A percentile compares a stretch with the other conserved stretches of the same genome.
Conservation (phyloP, 2,888 invertebrate species). For the Hypena proboscidalis region DNA sequence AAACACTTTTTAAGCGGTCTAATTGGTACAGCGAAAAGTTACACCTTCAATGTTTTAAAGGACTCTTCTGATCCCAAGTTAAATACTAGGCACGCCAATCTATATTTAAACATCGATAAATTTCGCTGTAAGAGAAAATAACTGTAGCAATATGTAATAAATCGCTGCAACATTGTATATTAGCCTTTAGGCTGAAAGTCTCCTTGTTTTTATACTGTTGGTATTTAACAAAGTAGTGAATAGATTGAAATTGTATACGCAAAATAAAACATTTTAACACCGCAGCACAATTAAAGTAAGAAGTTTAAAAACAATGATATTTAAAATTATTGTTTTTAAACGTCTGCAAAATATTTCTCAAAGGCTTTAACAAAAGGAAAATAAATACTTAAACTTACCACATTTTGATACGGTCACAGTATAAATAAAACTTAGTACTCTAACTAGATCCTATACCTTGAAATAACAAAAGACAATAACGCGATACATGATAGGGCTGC, state of each 20-base stretch:
- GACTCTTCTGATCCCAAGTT: neutral
- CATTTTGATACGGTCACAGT: too few species aligned
- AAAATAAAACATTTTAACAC: constrained; percentile 44
- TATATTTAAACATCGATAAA: neutral
- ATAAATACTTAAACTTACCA: constrained; percentile 9
- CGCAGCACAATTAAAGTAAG: constrained; percentile 22
- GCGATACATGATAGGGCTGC: too few species aligned
- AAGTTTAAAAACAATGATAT: too few species aligned
- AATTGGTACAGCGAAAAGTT: constrained; percentile 4
- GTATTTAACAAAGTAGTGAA: constrained; percentile 31
- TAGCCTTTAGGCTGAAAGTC: constrained; percentile 2
- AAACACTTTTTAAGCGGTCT: constrained; percentile 10
- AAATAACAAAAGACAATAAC: too few species aligned
- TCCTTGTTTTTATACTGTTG: constrained; percentile 11
- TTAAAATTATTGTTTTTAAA: constrained; percentile 24
- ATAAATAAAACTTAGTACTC: too few species aligned
- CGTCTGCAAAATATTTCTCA: constrained; percentile 32
- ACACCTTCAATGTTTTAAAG: constrained; percentile 27
- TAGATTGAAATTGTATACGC: constrained; percentile 27
- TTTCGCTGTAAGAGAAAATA: neutral
- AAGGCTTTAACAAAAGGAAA: constrained; percentile 21
- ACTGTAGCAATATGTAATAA: constrained; percentile 9
- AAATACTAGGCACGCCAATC: neutral
- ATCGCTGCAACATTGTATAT: constrained; percentile 13
- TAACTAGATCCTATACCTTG: too few species aligned